Base-by-base conservation (phyloP, 2,113 vertebrate genomes). In the Dipodomys merriami region DNA sequence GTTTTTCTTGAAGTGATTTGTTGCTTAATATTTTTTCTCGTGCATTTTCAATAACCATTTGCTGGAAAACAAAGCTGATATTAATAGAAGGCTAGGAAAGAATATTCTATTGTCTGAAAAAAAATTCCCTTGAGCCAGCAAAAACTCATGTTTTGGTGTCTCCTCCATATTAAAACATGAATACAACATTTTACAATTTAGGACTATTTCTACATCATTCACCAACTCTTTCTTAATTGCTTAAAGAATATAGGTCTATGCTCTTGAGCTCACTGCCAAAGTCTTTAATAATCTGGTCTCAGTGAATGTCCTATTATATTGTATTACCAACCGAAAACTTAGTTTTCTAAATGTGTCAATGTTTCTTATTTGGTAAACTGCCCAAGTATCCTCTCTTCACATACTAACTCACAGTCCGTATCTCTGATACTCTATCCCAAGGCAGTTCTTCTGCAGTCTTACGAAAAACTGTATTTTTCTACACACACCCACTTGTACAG, bases 11-110 rank as follows among this genome's bases (percentile, higher is more conserved):
- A 95, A 99, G 98, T 46, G 98, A 99, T 94, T 99, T 98, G 97
- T 99, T 99, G 85, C 98, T 99, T 95, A 99, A 88, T 94, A 99
- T 99, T 98, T 99, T 99, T 97, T 99, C 99, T 92, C 99, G 98
- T 85, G 99, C 99, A 97, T 99, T 99, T 98, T 99, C 99, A 97
- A 99, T 99, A 96, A 99, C 99, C 94, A 99, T 98, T 99, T 99
- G 99, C 99, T 99, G 97, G 33, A 97, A 98, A 98, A 96, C 88
- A 85, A 91, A 97, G 76, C 79, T 44, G 93, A 0, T 33, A 95
- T 91, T 76, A 95, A 46, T 49, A 91, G 69, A 93, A 86, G 16
- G 8, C 53, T 20, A 95, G 20, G 29, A 85, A 16, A 92, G n/a
- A 87, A 10, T 53, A 91, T 86, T 71, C 53, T 22, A 35, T 64